Evolutionary conservation across 2,797 vertebrate species (phyloP).

Genomic region (Epinephelus coioides): DNA sequence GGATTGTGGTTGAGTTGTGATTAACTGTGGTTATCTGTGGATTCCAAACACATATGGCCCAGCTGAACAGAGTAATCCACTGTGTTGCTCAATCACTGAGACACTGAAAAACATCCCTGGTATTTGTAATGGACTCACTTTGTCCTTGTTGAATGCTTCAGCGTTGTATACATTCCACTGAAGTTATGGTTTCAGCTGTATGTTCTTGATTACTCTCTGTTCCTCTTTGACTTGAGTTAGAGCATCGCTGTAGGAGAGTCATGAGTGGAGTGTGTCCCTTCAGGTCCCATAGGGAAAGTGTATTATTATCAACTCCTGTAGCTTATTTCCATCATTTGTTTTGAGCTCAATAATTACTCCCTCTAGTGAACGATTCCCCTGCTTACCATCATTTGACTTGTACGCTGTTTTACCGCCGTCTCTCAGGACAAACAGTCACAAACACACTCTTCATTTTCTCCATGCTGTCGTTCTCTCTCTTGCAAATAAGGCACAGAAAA

Average conservation of each 20-base stretch:
- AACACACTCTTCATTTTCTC: constrained; percentile 45
- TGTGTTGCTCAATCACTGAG: constrained; percentile 29
- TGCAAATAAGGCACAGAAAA: constrained; percentile 36
- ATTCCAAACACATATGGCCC: constrained; percentile 51
- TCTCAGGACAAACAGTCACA: constrained; percentile 62
- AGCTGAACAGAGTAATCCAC: constrained; percentile 38
- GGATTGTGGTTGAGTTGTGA: constrained; percentile 34
- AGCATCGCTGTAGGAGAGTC: neutral
- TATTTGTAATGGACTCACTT: constrained; percentile 33
- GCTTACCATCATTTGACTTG: constrained; percentile 59
- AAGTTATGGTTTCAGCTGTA: neutral
- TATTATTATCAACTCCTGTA: constrained; percentile 69
- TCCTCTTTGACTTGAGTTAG: neutral
- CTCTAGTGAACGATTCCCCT: constrained; percentile 74
- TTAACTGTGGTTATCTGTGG: constrained; percentile 35
- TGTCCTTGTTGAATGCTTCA: constrained; percentile 6
- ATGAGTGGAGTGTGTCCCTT: constrained; percentile 4
- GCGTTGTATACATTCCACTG: neutral
- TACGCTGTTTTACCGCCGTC: constrained; percentile 56
- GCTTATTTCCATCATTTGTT: constrained; percentile 82
- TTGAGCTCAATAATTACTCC: constrained; percentile 83
- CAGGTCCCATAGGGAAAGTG: constrained; percentile 31
- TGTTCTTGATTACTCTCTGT: neutral
- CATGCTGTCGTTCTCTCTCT: constrained; percentile 24
- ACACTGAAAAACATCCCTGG: constrained; percentile 37